These are phyloP conservation scores for Lophius americanus DNA, from an alignment of 2,797 vertebrate genomes.

Conservation along the genomic window DNA sequence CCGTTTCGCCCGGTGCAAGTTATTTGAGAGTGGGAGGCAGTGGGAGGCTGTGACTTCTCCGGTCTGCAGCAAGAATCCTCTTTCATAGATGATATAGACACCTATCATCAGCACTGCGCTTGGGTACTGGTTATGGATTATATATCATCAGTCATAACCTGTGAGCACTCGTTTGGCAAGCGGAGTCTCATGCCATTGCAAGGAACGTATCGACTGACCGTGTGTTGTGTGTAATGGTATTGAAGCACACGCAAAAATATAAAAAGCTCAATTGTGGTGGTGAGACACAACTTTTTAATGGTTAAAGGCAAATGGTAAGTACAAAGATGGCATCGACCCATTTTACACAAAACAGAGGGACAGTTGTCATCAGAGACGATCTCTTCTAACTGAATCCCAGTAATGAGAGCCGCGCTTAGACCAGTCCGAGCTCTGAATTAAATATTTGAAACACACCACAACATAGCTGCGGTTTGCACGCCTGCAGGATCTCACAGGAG, in stretches of 20 bases:
- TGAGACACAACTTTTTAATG: conserved; percentile 80
- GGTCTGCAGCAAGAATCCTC: conserved; percentile 49
- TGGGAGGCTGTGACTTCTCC: conserved; percentile 61
- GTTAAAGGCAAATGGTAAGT: conserved; percentile 57
- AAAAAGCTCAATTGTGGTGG: conserved; percentile 47
- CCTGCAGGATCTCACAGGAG: conserved; percentile 29
- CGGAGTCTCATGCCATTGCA: neutral
- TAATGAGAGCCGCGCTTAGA: conserved; percentile 23
- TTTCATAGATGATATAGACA: conserved; percentile 43
- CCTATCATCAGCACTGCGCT: conserved; percentile 28
- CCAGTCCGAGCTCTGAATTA: conserved; percentile 41
- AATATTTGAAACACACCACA: conserved; percentile 39
- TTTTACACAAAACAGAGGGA: conserved; percentile 51
- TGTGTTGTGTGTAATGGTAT: neutral
- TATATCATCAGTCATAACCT: conserved; percentile 6
- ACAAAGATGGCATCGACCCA: conserved; percentile 58
- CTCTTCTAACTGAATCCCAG: conserved; percentile 76
- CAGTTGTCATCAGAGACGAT: conserved; percentile 77
- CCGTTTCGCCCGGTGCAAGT: conserved; percentile 44
- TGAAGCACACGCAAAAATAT: conserved; percentile 34
- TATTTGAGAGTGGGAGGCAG: conserved; percentile 48
- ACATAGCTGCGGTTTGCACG: conserved; percentile 11
- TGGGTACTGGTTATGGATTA: conserved; percentile 14
- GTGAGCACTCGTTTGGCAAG: neutral
- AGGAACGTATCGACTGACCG: neutral